phyloP scores from a whole-genome alignment of 2,888 invertebrate genomes.

The Macaria notata region DNA sequence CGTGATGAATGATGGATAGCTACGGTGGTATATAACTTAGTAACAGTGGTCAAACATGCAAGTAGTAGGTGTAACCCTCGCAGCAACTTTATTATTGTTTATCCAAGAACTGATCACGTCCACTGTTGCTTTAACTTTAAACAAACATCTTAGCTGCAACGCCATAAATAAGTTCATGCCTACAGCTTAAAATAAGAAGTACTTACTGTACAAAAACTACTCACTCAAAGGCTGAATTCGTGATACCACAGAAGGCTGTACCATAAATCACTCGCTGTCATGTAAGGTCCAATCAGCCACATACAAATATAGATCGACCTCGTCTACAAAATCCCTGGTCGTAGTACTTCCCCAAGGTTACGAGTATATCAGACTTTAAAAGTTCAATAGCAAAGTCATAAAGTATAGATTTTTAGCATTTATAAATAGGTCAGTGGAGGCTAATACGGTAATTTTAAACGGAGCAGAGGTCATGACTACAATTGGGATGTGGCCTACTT shows the following conservation, averaged over 20 bases:
- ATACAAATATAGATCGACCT: constrained; percentile 26
- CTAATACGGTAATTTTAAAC: constrained; percentile 17
- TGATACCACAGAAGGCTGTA: no score
- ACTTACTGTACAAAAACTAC: no score
- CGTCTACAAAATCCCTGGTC: constrained; percentile 39
- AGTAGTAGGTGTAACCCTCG: no score
- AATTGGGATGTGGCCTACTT: constrained; percentile 21
- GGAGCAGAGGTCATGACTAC: constrained; percentile 22
- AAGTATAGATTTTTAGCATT: constrained; percentile 29
- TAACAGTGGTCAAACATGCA: no score
- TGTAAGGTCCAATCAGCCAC: constrained; percentile 2
- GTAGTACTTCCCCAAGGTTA: constrained; percentile 29
- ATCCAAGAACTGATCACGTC: no score
- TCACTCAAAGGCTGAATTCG: no score
- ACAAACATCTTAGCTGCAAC: no score
- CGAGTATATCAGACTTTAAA: constrained; percentile 21
- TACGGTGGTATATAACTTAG: background rate
- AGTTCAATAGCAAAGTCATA: constrained; percentile 41
- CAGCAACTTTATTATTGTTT: no score
- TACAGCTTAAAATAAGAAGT: background rate
- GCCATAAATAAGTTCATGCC: no score
- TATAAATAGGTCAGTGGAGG: constrained; percentile 34
- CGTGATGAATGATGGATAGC: constrained; percentile 1
- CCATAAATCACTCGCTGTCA: no score
- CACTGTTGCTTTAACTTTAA: no score